These are phyloP conservation scores for Mythimna vitellina DNA, from an alignment of 2,888 invertebrate species.

Conservation along the genomic window DNA sequence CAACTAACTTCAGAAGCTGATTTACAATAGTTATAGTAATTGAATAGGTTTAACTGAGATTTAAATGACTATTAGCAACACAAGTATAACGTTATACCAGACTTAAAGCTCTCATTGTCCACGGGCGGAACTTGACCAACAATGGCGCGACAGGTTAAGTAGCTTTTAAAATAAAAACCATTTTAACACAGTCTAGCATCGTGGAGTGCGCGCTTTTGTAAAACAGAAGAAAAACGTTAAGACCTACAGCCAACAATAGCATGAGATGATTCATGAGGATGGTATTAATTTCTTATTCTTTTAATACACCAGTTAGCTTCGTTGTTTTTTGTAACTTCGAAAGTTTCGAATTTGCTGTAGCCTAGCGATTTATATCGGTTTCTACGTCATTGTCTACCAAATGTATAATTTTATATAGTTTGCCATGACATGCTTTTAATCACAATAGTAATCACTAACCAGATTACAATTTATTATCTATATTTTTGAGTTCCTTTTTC, in stretches of 20 bases:
- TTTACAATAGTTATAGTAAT: slow-evolving; percentile 11
- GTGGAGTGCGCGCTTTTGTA: slow-evolving; percentile 19
- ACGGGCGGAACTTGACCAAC: slow-evolving; percentile 47
- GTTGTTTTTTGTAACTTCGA: background rate
- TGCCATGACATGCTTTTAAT: background rate
- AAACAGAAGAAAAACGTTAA: slow-evolving; percentile 34
- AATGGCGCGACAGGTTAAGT: slow-evolving; percentile 63
- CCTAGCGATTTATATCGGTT: background rate
- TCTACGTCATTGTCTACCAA: background rate
- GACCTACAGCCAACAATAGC: slow-evolving; percentile 17
- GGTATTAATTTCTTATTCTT: slow-evolving; percentile 6
- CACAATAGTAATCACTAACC: no score
- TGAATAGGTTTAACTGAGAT: slow-evolving; percentile 1
- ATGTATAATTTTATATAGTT: background rate
- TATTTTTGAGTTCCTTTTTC: background rate
- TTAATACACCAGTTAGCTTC: background rate
- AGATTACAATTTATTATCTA: background rate
- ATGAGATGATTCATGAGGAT: slow-evolving; percentile 25
- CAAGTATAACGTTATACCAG: slow-evolving; percentile 12
- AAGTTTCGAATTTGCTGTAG: background rate
- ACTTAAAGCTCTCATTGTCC: slow-evolving; percentile 44
- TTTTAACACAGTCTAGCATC: slow-evolving; percentile 52
- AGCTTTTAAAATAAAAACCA: slow-evolving; percentile 61
- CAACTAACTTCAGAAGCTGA: background rate
- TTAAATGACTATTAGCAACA: slow-evolving; percentile 26